Evolutionary conservation across 2,888 invertebrate species (phyloP).

Genomic region (Graphium colonna): DNA sequence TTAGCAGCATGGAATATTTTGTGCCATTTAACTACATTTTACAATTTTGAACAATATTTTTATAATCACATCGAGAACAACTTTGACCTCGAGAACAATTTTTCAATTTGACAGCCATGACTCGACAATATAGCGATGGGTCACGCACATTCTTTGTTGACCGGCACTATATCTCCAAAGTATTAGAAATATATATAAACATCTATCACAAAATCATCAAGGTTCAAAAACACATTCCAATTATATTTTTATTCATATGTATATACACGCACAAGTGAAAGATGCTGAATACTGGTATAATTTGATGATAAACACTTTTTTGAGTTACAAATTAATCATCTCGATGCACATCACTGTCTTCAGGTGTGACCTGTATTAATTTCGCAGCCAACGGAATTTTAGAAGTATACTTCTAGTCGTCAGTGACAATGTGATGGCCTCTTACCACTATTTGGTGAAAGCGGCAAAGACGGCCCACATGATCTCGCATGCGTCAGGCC

Average conservation of each 20-base stretch:
- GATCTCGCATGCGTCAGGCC: slow-evolving; percentile 94
- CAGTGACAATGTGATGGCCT: slow-evolving; percentile 29
- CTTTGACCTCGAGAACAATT: too few relatives aligned
- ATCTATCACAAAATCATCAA: slow-evolving; percentile 10
- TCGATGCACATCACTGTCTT: slow-evolving; percentile 4
- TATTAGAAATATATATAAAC: too few relatives aligned
- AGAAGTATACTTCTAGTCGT: slow-evolving; percentile 10
- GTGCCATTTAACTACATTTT: slow-evolving; percentile 15
- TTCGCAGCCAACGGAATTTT: slow-evolving; percentile 1
- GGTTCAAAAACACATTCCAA: slow-evolving; percentile 5
- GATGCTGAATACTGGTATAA: slow-evolving; percentile 19
- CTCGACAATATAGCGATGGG: too few relatives aligned
- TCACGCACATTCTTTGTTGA: too few relatives aligned
- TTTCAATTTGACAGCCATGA: too few relatives aligned
- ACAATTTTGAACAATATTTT: background rate
- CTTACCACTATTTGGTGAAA: slow-evolving; percentile 93
- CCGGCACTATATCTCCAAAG: background rate
- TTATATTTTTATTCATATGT: background rate
- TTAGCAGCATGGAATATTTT: slow-evolving; percentile 14
- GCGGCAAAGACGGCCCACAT: slow-evolving; percentile 99
- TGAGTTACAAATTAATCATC: background rate
- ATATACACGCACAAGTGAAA: slow-evolving; percentile 6
- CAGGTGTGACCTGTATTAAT: slow-evolving; percentile 7
- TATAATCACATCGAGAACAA: background rate
- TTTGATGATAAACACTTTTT: slow-evolving; percentile 2